Base-by-base conservation (phyloP, 2,113 vertebrate species). In the Boulengeromyrus knoepffleri region DNA sequence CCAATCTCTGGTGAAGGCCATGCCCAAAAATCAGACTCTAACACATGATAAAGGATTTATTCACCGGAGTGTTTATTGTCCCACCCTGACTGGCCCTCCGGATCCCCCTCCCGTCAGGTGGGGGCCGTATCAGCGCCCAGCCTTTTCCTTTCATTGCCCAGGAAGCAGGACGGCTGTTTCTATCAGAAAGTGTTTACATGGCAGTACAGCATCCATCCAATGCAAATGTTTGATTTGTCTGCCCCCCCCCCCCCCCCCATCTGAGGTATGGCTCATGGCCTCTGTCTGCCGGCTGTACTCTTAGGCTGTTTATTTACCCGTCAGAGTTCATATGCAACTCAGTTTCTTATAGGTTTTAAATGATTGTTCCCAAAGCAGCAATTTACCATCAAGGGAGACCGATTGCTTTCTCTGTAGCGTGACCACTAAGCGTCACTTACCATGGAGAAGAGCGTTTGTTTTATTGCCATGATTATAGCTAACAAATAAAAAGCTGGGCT, bases 321-420 rank as follows among this genome's bases (percentile, higher is more conserved):
- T 84, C 31, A 27, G 31, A 77, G 77, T 89, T 58, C 62, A 62
- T 88, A 84, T 62, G 87, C 85, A 88, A 19, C 70, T 77, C 31
- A 77, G 5, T 77, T 13, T 74, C 3, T 74, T 39, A 36, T 50
- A 45, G n/a, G 10, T 27, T 77, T 80, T 88, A 90, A 90, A 80
- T 66, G 53, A 89, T 86, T 83, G n/a, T 89, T 77, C n/a, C 66
- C 10, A 70, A 39, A 46, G 85, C 45, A 62, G 70, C 45, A 83
- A 80, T 85, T 91, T 90, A 89, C 87, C 58, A 66, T 66, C 39
- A 58, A 83, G 83, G 88, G 77, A 90, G 46, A 39, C 49, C 45
- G 53, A 85, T 74, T 19, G 80, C 49, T 53, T 87, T 49, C 49
- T 21, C 9, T 52, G 21, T 17, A 70, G 62, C 1, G n/a, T 47